These are phyloP conservation scores for Melinaea menophilus DNA, from an alignment of 2,888 invertebrate genomes.

Conservation along the genomic window DNA sequence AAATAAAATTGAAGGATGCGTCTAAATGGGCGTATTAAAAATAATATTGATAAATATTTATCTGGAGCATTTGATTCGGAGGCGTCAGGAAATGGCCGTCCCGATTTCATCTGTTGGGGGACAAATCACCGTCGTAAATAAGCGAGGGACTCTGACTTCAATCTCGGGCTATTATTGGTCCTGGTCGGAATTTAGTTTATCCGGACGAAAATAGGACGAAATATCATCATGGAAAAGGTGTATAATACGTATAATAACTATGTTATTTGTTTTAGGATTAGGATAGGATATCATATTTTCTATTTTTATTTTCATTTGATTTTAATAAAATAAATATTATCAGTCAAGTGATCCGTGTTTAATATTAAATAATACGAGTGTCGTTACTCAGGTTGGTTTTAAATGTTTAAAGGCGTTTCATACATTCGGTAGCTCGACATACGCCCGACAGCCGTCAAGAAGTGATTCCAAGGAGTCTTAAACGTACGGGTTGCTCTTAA, in stretches of 20 bases:
- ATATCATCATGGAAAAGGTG: neutral
- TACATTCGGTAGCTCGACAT: neutral
- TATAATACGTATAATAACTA: neutral
- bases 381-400: too few species aligned
- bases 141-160: conserved; percentile 47
- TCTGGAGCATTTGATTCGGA: conserved; percentile 6
- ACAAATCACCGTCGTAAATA: conserved; percentile 44
- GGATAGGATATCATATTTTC: too few species aligned
- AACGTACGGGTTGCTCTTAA: conserved; percentile 26
- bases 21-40: too few species aligned
- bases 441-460: conserved; percentile 8
- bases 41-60: conserved; percentile 7
- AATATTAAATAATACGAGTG: too few species aligned
- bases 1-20: too few species aligned
- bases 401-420: neutral
- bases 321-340: too few species aligned
- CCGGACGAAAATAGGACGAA: conserved; percentile 28
- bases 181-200: conserved; percentile 35
- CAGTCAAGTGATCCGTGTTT: too few species aligned
- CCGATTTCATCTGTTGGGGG: conserved; percentile 21
- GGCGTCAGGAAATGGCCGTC: conserved; percentile 14
- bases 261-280: too few species aligned
- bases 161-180: conserved; percentile 42
- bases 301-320: too few species aligned
- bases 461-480: conserved; percentile 19